Percentiles rank a stretch among this genome's conserved stretches.
Evolutionary conservation across 2,113 vertebrate genomes (phyloP).

Genomic region (Zapus hudsonius): DNA sequence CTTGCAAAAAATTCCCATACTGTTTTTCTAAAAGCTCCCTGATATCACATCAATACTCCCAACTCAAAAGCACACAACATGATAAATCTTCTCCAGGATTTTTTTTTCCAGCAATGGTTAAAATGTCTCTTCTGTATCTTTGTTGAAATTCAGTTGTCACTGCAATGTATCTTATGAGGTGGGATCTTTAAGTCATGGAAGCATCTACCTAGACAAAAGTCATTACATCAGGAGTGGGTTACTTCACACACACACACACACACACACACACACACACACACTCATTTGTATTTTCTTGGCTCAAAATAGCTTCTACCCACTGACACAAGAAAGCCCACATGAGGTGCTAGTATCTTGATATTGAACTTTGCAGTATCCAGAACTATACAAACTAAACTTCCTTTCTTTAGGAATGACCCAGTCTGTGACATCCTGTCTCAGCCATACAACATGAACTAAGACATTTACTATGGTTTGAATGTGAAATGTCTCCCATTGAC

Average conservation of each 20-base stretch:
- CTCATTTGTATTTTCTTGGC: too few species aligned
- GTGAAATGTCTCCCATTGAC: too few species aligned
- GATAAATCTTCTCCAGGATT: not conserved
- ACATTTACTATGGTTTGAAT: too few species aligned
- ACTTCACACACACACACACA: not conserved
- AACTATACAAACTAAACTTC: not conserved
- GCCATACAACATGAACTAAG: not conserved
- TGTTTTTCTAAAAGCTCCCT: constrained; percentile 46
- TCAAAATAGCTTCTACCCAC: not conserved
- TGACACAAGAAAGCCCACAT: not conserved
- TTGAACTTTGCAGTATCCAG: not conserved
- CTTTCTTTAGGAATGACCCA: not conserved
- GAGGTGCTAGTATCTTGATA: not conserved
- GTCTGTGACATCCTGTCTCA: not conserved
- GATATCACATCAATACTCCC: constrained; percentile 25
- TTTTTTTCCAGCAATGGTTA: not conserved
- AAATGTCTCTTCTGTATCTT: not conserved
- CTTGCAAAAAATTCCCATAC: constrained; percentile 11
- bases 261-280: too few species aligned
- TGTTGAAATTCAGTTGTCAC: not conserved
- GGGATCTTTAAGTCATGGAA: too few species aligned
- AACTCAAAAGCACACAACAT: not conserved
- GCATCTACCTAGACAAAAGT: not conserved
- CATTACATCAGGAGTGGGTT: not conserved
- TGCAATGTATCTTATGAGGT: not conserved